Conservation (phyloP, 2,113 vertebrate genomes). For the Chloropsis cyanopogon region DNA sequence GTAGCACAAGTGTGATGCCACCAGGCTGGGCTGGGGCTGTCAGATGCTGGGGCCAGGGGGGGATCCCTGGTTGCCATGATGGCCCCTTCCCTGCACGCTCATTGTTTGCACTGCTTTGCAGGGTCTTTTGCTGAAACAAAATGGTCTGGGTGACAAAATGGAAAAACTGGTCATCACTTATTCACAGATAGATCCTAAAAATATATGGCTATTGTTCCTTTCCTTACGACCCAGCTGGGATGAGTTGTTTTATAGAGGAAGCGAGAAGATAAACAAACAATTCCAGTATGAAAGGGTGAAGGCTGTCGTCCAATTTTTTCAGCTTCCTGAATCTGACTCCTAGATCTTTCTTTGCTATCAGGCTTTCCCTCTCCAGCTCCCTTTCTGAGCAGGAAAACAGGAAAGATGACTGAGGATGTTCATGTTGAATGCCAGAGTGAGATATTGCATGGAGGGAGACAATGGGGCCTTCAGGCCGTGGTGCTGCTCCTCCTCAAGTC, state of each 20-base stretch:
- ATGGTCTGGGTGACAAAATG: constrained; percentile 55
- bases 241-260: constrained; percentile 63
- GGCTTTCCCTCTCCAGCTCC: neutral
- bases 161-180: constrained; percentile 63
- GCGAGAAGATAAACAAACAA: constrained; percentile 53
- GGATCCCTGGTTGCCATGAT: neutral
- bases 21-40: neutral
- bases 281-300: neutral
- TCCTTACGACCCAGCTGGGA: constrained; percentile 60
- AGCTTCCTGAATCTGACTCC: neutral
- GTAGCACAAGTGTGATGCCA: neutral
- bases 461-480: fast-evolving
- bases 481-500: neutral
- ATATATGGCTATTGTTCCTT: constrained; percentile 65
- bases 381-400: neutral
- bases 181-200: constrained; percentile 65
- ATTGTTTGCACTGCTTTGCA: neutral
- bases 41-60: too few relatives aligned
- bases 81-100: neutral
- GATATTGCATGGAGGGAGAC: fast-evolving
- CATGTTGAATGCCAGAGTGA: neutral
- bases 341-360: neutral
- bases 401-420: neutral
- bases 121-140: neutral
- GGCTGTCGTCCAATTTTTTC: neutral